phyloP scores from a whole-genome alignment of 1,140 invertebrate species.

The Cyclina sinensis region DNA sequence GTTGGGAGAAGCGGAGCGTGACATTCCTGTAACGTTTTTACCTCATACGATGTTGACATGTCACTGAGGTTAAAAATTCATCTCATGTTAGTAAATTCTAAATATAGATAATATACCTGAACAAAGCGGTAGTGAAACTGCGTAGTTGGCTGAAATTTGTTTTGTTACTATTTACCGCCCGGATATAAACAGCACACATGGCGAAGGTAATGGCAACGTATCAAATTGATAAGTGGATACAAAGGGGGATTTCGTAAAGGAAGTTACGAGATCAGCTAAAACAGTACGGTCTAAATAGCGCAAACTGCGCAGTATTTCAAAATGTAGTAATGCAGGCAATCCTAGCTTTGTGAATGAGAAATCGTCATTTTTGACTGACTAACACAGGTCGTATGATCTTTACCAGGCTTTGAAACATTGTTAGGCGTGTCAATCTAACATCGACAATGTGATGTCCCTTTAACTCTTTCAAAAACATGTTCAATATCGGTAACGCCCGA shows the following conservation, averaged over 20 bases:
- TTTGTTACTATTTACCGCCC: slow-evolving; percentile 53
- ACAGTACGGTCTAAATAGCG: background rate
- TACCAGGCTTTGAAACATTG: background rate
- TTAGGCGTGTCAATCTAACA: slow-evolving; percentile 5
- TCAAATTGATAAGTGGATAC: background rate
- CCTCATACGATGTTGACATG: slow-evolving; percentile 39
- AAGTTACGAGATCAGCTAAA: slow-evolving; percentile 31
- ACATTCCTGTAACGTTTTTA: slow-evolving; percentile 29
- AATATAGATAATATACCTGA: slow-evolving; percentile 47
- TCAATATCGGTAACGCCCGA: slow-evolving; percentile 13
- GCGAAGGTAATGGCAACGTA: slow-evolving; percentile 36
- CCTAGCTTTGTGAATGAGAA: background rate
- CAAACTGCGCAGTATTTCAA: slow-evolving; percentile 29
- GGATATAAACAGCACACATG: slow-evolving; percentile 32
- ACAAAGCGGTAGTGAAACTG: slow-evolving; percentile 61
- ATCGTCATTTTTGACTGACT: background rate
- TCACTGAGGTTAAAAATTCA: slow-evolving; percentile 42
- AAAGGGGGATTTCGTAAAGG: slow-evolving; percentile 28
- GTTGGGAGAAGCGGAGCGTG: slow-evolving; percentile 2
- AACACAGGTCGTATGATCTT: background rate
- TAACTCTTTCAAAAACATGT: background rate
- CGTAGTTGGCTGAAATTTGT: slow-evolving; percentile 56
- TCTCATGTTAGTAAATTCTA: slow-evolving; percentile 39
- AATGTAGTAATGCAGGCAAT: background rate
- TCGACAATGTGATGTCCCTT: background rate